Percentiles rank a stretch among this genome's conserved stretches.
phyloP scores from a whole-genome alignment of 2,888 invertebrate genomes.

The Oscheius myriophilus region DNA sequence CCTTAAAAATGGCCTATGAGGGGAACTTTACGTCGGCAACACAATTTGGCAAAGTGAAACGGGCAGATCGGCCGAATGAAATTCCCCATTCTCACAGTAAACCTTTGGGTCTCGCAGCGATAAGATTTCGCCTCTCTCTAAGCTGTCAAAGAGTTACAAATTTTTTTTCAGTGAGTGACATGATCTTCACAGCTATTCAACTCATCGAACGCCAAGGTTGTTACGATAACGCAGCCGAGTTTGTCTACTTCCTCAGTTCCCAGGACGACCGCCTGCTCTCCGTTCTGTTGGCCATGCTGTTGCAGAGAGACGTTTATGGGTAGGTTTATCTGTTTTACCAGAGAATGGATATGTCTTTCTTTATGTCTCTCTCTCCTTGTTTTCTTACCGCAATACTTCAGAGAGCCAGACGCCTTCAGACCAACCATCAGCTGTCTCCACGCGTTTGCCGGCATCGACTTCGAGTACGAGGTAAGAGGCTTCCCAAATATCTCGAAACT shows the following conservation, averaged over 20 bases:
- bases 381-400: too few relatives aligned
- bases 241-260: not conserved
- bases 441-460: constrained; percentile 4
- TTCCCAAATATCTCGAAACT: too few relatives aligned
- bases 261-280: constrained; percentile 16
- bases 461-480: constrained; percentile 6
- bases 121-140: too few relatives aligned
- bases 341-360: too few relatives aligned
- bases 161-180: not conserved
- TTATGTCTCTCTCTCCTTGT: too few relatives aligned
- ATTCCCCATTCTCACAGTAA: too few relatives aligned
- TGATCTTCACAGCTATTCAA: not conserved
- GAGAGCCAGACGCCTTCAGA: not conserved
- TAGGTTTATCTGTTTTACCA: not conserved
- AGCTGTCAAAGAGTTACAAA: too few relatives aligned
- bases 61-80: too few relatives aligned
- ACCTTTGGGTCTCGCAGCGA: too few relatives aligned
- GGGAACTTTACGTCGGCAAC: too few relatives aligned
- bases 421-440: not conserved
- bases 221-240: not conserved
- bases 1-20: too few relatives aligned
- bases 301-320: not conserved
- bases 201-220: not conserved
- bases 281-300: not conserved
- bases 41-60: too few relatives aligned